Conservation (phyloP, 2,113 vertebrate genomes). For the Raphicerus campestris region DNA sequence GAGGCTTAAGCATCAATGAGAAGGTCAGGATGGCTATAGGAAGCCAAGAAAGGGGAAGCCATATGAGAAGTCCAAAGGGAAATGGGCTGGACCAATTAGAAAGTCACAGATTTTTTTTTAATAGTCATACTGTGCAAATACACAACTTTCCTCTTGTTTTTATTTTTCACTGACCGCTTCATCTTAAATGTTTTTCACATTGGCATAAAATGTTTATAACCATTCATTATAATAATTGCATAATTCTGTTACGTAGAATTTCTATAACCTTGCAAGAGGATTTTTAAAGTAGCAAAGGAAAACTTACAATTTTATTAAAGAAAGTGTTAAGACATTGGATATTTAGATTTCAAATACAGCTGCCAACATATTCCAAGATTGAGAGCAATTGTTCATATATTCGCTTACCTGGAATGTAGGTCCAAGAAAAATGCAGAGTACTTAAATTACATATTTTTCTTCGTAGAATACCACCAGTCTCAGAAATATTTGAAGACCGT, state of each 20-base stretch:
- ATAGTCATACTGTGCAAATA: not conserved
- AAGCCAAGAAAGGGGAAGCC: not conserved
- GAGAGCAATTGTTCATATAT: not conserved
- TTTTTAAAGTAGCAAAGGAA: not conserved
- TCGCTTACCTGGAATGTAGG: not conserved
- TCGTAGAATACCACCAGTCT: not conserved
- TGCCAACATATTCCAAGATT: not conserved
- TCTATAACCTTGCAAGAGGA: not conserved
- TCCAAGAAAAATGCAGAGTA: not conserved
- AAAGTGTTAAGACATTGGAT: not conserved
- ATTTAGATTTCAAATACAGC: not conserved
- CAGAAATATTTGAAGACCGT: not conserved
- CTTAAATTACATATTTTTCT: not conserved
- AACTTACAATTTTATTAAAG: not conserved
- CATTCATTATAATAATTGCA: not conserved
- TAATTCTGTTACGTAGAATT: not conserved
- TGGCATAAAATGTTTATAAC: not conserved
- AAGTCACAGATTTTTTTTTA: not conserved
- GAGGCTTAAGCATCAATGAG: not conserved
- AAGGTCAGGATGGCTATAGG: not conserved
- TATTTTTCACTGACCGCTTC: not conserved
- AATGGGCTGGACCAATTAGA: not conserved
- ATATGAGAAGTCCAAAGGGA: not conserved
- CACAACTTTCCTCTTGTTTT: not conserved
- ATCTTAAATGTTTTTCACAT: not conserved